Conservation (phyloP, 2,113 vertebrate genomes). For the Mus pahari region DNA sequence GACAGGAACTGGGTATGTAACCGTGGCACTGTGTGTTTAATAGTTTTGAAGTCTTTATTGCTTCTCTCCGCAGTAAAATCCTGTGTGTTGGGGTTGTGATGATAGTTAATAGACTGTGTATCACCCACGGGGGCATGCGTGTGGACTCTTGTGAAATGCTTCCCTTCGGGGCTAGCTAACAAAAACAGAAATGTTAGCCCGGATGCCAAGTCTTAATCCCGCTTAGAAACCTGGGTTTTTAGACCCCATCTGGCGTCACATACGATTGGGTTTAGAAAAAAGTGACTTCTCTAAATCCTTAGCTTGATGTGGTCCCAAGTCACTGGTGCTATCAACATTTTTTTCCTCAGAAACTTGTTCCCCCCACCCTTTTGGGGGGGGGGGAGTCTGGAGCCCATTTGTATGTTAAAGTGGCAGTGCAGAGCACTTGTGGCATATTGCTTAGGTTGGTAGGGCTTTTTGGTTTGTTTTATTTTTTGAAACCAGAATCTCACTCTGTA, state of each 20-base stretch:
- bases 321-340: neutral
- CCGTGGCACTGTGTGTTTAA: neutral
- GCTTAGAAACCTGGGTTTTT: conserved; percentile 15
- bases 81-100: neutral
- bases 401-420: neutral
- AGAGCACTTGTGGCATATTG: neutral
- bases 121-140: accelerated
- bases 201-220: conserved; percentile 71
- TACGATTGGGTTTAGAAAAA: conserved; percentile 38
- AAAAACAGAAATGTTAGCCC: neutral
- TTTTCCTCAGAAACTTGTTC: neutral
- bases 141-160: neutral
- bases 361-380: neutral
- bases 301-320: neutral
- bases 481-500: neutral
- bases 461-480: neutral
- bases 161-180: neutral
- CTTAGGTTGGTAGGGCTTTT: neutral
- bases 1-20: neutral
- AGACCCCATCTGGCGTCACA: conserved; percentile 6
- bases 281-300: neutral
- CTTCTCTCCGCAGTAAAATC: conserved; percentile 57
- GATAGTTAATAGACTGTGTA: neutral
- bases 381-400: neutral
- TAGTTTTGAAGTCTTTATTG: conserved; percentile 44